Evolutionary conservation across 2,113 vertebrate genomes (phyloP).

Genomic region (Callaeas wilsoni): DNA sequence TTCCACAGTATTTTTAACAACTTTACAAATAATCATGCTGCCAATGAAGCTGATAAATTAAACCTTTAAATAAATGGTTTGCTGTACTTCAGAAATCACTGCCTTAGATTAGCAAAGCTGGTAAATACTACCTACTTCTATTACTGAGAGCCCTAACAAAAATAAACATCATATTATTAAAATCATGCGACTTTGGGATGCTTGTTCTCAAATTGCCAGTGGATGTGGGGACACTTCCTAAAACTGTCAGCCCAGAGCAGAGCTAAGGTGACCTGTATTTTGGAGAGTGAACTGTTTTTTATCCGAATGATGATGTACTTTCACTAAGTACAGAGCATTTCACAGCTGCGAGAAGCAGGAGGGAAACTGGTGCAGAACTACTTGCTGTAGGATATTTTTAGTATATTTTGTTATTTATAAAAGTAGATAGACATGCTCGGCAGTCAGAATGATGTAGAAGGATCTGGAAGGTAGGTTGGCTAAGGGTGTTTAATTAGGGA

Average conservation of each 20-base stretch:
- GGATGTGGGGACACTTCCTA: neutral
- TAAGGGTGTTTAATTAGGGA: neutral
- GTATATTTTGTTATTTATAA: neutral
- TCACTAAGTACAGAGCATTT: neutral
- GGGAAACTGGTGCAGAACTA: neutral
- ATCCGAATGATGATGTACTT: neutral
- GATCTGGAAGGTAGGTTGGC: neutral
- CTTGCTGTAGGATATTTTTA: neutral
- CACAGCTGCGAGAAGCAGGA: neutral
- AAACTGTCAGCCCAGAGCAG: neutral
- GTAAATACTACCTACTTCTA: neutral
- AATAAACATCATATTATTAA: neutral
- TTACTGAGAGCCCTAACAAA: neutral
- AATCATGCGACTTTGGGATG: neutral
- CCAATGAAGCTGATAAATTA: neutral
- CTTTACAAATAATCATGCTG: neutral
- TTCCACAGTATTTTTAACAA: neutral
- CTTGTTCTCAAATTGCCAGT: neutral
- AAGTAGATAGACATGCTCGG: neutral
- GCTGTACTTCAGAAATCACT: neutral
- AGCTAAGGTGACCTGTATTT: neutral
- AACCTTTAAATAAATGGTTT: neutral
- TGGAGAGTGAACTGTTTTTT: neutral
- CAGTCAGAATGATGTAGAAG: neutral
- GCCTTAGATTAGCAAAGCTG: neutral